Conservation (phyloP, 2,113 vertebrate species). For the Heterotilapia buettikoferi region DNA sequence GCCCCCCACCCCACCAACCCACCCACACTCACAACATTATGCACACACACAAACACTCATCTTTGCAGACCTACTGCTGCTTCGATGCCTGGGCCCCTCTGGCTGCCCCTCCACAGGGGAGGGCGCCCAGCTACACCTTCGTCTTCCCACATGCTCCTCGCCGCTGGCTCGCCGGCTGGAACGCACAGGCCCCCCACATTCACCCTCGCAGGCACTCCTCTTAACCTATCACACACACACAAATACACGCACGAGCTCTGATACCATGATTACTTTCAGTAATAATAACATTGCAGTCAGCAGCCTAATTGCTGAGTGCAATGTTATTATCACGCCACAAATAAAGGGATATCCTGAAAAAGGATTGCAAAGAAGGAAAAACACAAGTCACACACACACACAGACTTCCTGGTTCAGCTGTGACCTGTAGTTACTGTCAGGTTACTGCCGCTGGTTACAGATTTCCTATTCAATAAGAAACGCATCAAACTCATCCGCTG, state of each 20-base stretch:
- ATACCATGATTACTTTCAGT: not conserved
- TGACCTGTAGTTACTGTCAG: not conserved
- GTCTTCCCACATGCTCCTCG: conserved; percentile 45
- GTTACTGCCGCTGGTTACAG: not conserved
- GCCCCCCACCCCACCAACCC: conserved; percentile 15
- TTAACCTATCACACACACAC: not conserved
- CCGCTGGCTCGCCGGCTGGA: conserved; percentile 54
- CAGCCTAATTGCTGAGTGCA: not conserved
- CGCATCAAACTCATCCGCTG: not conserved
- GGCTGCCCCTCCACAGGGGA: conserved; percentile 44
- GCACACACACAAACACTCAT: conserved; percentile 23
- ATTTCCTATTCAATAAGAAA: not conserved
- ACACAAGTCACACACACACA: not conserved
- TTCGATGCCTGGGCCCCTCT: conserved; percentile 47
- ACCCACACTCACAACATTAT: not conserved
- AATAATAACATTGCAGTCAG: not conserved
- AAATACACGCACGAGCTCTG: not conserved
- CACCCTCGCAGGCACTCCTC: conserved; percentile 6
- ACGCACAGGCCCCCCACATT: conserved; percentile 37
- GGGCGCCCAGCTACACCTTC: conserved; percentile 55
- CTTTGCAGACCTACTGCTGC: conserved; percentile 56
- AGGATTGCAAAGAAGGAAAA: not conserved
- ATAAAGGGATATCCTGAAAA: not conserved
- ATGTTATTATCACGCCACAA: not conserved
- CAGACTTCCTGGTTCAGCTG: not conserved